phyloP scores from a whole-genome alignment of 2,113 vertebrate species.

The Riparia riparia region DNA sequence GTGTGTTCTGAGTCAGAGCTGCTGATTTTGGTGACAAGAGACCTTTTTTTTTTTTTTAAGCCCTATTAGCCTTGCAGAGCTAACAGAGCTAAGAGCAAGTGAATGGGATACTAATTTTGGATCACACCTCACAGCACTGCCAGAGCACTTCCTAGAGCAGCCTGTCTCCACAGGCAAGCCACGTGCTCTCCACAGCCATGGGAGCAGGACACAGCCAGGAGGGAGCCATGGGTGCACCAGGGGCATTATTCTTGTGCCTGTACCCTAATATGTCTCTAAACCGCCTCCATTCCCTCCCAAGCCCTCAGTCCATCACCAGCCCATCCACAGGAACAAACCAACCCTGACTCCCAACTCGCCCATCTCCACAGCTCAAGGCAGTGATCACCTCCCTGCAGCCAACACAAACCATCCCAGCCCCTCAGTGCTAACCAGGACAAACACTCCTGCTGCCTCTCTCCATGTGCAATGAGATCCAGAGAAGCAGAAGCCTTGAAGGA shows the following conservation, averaged over 20 bases:
- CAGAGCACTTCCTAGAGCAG: neutral
- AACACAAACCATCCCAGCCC: neutral
- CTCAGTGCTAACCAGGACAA: neutral
- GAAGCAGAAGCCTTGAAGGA: slow-evolving; percentile 1
- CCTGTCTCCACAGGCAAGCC: neutral
- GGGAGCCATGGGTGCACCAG: neutral
- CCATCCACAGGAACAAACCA: neutral
- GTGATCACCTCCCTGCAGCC: neutral
- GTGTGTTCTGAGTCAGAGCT: neutral
- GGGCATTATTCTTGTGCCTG: neutral
- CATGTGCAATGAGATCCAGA: neutral
- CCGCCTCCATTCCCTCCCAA: neutral
- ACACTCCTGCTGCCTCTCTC: neutral
- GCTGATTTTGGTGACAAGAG: slow-evolving; percentile 38
- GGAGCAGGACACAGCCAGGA: neutral
- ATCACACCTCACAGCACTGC: neutral
- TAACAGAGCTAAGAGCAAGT: neutral
- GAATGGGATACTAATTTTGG: slow-evolving; percentile 54
- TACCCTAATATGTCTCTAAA: neutral
- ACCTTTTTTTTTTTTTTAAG: neutral
- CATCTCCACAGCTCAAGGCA: neutral
- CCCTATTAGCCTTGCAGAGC: slow-evolving; percentile 3
- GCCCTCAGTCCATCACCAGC: neutral
- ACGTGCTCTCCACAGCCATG: accelerated
- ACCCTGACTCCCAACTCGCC: accelerated